Evolutionary conservation across 1,140 invertebrate species (phyloP).

Genomic region (Drosophila virilis): DNA sequence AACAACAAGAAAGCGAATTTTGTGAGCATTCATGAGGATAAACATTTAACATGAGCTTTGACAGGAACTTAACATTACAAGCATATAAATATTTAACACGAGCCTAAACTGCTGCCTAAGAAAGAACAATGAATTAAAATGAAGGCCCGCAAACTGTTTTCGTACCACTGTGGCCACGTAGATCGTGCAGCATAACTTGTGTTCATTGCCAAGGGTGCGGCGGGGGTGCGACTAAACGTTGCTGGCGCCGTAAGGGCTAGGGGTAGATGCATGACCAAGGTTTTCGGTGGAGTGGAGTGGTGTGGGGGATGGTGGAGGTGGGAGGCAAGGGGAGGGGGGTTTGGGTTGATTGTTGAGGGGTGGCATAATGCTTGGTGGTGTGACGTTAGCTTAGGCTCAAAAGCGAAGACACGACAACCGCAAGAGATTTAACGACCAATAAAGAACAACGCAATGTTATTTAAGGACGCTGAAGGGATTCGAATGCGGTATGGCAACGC

Average conservation of each 20-base stretch:
- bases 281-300: not conserved
- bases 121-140: too few relatives aligned
- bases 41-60: too few relatives aligned
- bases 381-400: slow-evolving; percentile 5
- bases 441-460: slow-evolving; percentile 81
- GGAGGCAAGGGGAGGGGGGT: not conserved
- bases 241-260: slow-evolving; percentile 11
- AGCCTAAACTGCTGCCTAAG: too few relatives aligned
- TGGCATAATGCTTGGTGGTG: slow-evolving; percentile 3
- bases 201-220: slow-evolving; percentile 21
- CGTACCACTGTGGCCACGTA: slow-evolving; percentile 16
- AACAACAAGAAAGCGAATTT: too few relatives aligned
- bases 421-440: slow-evolving; percentile 83
- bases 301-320: not conserved
- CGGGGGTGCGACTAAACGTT: slow-evolving; percentile 12
- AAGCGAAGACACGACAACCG: slow-evolving; percentile 74
- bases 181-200: slow-evolving; percentile 28
- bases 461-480: slow-evolving; percentile 76
- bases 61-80: too few relatives aligned
- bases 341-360: not conserved
- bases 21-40: too few relatives aligned
- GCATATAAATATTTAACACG: too few relatives aligned
- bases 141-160: not conserved
- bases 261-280: not conserved
- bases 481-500: slow-evolving; percentile 47